Evolutionary conservation across 2,888 invertebrate species (phyloP), one percentile per base, ranked within the genome.

Genomic region (Aspidiotus destructor): DNA sequence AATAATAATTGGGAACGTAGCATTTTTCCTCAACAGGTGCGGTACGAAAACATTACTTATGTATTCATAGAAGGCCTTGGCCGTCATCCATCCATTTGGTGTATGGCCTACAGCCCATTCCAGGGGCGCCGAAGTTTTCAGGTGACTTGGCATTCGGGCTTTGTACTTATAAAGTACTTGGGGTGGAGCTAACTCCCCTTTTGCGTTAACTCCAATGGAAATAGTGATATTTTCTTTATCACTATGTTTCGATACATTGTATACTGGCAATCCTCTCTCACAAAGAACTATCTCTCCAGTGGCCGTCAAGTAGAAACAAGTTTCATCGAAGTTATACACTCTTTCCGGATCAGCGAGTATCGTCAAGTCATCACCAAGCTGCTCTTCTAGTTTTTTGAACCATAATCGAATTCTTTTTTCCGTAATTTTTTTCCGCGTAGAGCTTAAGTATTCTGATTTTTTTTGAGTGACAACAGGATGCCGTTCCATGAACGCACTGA

Each of bases 1-100:
- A 41, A 74, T 65, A 68, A 73, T 72, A 8, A 72, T 68, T 70
- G 73, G 73, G 70, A 73, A 73, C 70, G 74, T 73, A n/a, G 73
- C 71, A 16, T 69, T 70, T n/a, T 68, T 71, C 61, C 72, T 70
- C 61, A 65, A 52, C 8, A 73, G 54, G 70, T 70, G 73, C 15
- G 71, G 70, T n/a, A n/a, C n/a, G 40, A 74, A 73, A 16, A 71
- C 55, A 52, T 74, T 73, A 15, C 69, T 41, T 9, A 72, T 60
- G 42, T 69, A 72, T 62, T 72, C 71, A 68, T 42, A 73, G 64
- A 73, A 73, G 7, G 65, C 41, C 55, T 69, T 64, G n/a, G 65
- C 52, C 6, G 60, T 72, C 72, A 73, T 73, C 73, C 73, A 72
- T 0, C 72, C 73, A 17, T 60, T 61, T 13, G 70, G 71, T n/a